phyloP scores from a whole-genome alignment of 2,888 invertebrate genomes.

The Charanyca ferruginea region DNA sequence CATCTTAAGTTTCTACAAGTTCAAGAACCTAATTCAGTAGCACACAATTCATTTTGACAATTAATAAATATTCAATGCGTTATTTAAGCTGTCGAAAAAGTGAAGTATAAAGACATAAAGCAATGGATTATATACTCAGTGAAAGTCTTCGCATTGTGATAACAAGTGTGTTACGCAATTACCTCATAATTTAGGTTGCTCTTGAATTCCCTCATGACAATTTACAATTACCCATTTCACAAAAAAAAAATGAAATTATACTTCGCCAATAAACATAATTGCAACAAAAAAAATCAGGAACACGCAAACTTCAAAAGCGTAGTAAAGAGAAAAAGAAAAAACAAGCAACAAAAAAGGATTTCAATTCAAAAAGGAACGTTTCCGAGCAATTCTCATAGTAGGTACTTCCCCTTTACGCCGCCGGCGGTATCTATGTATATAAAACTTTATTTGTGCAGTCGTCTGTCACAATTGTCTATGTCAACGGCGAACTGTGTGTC shows the following conservation, averaged over 20 bases:
- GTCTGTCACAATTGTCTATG: slow-evolving; percentile 71
- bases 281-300: slow-evolving; percentile 11
- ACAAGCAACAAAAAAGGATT: slow-evolving; percentile 34
- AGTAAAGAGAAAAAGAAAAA: slow-evolving; percentile 22
- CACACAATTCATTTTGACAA: too few relatives aligned
- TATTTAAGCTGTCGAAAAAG: too few relatives aligned
- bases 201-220: not conserved
- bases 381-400: slow-evolving; percentile 56
- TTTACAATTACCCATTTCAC: not conserved
- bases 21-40: too few relatives aligned
- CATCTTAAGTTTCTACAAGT: too few relatives aligned
- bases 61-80: too few relatives aligned
- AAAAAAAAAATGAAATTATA: slow-evolving; percentile 27
- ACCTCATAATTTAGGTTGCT: too few relatives aligned
- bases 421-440: slow-evolving; percentile 66
- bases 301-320: slow-evolving; percentile 29
- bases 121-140: too few relatives aligned
- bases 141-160: too few relatives aligned
- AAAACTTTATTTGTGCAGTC: slow-evolving; percentile 73
- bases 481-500: slow-evolving; percentile 57
- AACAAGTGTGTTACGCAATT: too few relatives aligned
- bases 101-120: too few relatives aligned
- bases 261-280: slow-evolving; percentile 32
- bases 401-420: slow-evolving; percentile 68
- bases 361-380: slow-evolving; percentile 54